These are phyloP conservation scores for Sebastiscus tertius DNA, from an alignment of 2,797 vertebrate genomes.

Conservation along the genomic window DNA sequence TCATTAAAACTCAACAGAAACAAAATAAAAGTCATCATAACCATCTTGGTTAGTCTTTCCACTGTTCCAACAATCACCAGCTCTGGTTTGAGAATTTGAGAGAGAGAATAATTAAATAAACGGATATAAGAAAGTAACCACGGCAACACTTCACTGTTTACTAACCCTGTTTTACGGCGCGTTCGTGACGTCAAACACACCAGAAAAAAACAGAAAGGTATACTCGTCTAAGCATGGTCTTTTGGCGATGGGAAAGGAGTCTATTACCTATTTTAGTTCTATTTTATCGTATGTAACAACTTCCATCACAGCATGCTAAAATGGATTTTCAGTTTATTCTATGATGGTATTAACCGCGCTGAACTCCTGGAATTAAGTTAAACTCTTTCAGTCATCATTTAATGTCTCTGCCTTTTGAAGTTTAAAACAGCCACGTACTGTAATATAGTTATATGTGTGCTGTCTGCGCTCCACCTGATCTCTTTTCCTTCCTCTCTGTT, in stretches of 20 bases:
- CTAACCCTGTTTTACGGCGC: neutral
- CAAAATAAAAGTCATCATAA: too few relatives aligned
- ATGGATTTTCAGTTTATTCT: conserved; percentile 32
- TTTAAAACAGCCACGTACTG: neutral
- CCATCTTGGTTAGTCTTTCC: too few relatives aligned
- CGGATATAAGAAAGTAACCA: neutral
- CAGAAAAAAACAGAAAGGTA: neutral
- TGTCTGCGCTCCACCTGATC: conserved; percentile 49
- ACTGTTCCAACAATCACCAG: too few relatives aligned
- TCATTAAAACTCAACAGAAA: too few relatives aligned
- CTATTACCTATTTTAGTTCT: neutral
- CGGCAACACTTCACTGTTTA: neutral
- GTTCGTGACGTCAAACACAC: too few relatives aligned
- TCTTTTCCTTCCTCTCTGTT: conserved; percentile 29
- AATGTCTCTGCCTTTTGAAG: conserved; percentile 32
- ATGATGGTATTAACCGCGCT: conserved; percentile 29
- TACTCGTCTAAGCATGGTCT: neutral
- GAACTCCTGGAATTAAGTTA: conserved; percentile 20
- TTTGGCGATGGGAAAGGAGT: neutral
- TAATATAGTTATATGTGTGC: conserved; percentile 1
- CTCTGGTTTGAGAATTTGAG: neutral
- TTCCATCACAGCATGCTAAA: conserved; percentile 19
- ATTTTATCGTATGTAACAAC: neutral
- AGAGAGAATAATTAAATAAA: neutral
- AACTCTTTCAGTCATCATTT: conserved; percentile 26